phyloP scores from a whole-genome alignment of 2,888 invertebrate genomes.

The Limnephilus auricula region DNA sequence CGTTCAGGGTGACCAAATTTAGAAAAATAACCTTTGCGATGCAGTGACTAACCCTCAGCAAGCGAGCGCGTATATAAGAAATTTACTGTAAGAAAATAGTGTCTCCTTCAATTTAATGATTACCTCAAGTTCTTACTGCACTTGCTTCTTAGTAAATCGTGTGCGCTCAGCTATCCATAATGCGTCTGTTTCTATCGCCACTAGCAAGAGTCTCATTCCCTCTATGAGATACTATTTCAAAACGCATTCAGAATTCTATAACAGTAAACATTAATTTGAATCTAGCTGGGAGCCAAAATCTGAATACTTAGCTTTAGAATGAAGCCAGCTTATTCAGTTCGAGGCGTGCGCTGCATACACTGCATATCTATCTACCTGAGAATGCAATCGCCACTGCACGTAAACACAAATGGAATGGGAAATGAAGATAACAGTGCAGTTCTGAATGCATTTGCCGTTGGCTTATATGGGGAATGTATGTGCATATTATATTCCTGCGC shows the following conservation, averaged over 20 bases:
- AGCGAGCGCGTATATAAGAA: too few species aligned
- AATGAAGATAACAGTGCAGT: slow-evolving; percentile 50
- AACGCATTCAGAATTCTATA: background rate
- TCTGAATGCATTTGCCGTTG: slow-evolving; percentile 35
- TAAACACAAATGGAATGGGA: slow-evolving; percentile 46
- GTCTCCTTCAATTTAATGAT: too few species aligned
- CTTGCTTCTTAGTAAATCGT: background rate
- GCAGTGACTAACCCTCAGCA: too few species aligned
- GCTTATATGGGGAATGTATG: slow-evolving; percentile 39
- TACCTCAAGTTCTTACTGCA: too few species aligned
- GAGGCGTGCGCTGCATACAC: slow-evolving; percentile 20
- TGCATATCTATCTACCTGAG: slow-evolving; percentile 8
- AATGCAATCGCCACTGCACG: slow-evolving; percentile 42
- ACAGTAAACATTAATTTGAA: background rate
- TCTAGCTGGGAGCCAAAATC: slow-evolving; percentile 10
- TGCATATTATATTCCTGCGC: background rate
- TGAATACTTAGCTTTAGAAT: slow-evolving; percentile 15
- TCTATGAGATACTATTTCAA: background rate
- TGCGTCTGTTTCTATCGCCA: background rate
- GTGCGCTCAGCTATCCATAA: background rate
- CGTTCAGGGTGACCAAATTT: too few species aligned
- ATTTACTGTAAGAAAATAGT: too few species aligned
- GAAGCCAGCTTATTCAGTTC: slow-evolving; percentile 13
- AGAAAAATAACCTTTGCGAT: too few species aligned
- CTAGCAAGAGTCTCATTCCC: background rate